Evolutionary conservation across 2,113 vertebrate genomes (phyloP).

Genomic region (Kryptolebias marmoratus): DNA sequence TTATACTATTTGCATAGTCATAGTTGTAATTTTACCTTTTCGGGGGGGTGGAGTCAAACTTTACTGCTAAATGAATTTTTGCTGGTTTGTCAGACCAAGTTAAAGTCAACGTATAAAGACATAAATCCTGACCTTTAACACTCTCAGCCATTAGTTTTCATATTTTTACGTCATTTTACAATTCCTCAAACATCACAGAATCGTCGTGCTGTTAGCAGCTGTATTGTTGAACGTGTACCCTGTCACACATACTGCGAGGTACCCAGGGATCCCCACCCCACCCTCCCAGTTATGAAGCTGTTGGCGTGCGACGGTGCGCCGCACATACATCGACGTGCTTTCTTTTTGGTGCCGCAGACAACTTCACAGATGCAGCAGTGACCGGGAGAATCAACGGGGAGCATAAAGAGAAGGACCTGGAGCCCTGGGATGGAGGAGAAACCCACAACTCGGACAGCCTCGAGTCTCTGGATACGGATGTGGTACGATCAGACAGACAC

Average conservation of each 20-base stretch:
- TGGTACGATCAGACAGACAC: constrained; percentile 76
- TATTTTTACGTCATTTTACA: no score
- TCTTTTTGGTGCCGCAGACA: constrained; percentile 83
- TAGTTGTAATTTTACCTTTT: no score
- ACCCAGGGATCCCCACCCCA: background rate
- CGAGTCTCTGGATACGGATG: constrained; percentile 93
- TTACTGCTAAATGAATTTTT: no score
- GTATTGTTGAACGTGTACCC: no score
- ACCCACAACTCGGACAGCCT: constrained; percentile 86
- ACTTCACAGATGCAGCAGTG: constrained; percentile 95
- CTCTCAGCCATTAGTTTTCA: no score
- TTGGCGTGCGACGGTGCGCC: background rate
- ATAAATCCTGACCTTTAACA: no score
- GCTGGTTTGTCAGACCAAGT: no score
- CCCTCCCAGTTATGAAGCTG: background rate
- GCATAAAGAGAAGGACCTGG: constrained; percentile 97
- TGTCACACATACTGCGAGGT: background rate
- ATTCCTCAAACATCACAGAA: background rate
- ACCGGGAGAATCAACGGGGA: constrained; percentile 94
- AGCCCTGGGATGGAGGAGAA: constrained; percentile 97
- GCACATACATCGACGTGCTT: constrained; percentile 21
- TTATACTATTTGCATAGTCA: no score
- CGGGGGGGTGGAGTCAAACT: no score
- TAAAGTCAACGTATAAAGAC: no score
- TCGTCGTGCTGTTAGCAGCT: background rate